Conservation (phyloP, 1,140 invertebrate species). For the Zaprionus gabonicus region DNA sequence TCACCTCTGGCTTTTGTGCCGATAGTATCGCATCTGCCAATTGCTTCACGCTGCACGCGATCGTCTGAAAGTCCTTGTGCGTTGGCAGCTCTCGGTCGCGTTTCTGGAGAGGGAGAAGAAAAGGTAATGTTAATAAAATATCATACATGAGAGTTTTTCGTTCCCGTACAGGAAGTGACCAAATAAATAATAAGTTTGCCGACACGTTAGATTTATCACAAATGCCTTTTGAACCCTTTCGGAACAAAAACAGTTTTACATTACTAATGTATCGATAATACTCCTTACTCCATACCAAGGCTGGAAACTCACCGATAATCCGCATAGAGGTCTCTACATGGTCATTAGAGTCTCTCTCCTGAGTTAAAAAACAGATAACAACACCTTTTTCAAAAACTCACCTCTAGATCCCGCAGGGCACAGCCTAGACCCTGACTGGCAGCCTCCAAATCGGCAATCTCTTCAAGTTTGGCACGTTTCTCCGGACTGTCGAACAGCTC, state of each 20-base stretch:
- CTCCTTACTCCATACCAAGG: too few relatives aligned
- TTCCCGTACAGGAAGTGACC: too few relatives aligned
- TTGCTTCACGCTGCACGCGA: slow-evolving; percentile 79
- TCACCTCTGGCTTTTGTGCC: slow-evolving; percentile 72
- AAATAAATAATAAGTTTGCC: too few relatives aligned
- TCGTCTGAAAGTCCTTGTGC: slow-evolving; percentile 70
- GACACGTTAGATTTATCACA: too few relatives aligned
- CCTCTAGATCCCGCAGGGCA: slow-evolving; percentile 68
- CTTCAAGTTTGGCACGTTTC: slow-evolving; percentile 64
- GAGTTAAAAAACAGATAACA: too few relatives aligned
- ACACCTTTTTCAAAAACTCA: slow-evolving; percentile 11
- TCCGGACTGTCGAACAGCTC: slow-evolving; percentile 75
- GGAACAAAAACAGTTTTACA: too few relatives aligned
- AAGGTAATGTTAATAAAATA: background rate
- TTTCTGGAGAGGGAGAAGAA: slow-evolving; percentile 33
- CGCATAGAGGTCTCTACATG: too few relatives aligned
- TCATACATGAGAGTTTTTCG: too few relatives aligned
- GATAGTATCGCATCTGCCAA: slow-evolving; percentile 72
- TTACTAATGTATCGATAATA: too few relatives aligned
- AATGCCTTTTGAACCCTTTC: too few relatives aligned
- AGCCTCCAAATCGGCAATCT: slow-evolving; percentile 58
- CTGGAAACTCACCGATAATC: too few relatives aligned
- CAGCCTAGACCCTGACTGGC: slow-evolving; percentile 66
- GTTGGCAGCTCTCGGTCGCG: slow-evolving; percentile 67
- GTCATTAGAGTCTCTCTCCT: too few relatives aligned